These are phyloP conservation scores for Papilio polyxenes DNA, from an alignment of 1,140 invertebrate genomes.

Conservation along the genomic window DNA sequence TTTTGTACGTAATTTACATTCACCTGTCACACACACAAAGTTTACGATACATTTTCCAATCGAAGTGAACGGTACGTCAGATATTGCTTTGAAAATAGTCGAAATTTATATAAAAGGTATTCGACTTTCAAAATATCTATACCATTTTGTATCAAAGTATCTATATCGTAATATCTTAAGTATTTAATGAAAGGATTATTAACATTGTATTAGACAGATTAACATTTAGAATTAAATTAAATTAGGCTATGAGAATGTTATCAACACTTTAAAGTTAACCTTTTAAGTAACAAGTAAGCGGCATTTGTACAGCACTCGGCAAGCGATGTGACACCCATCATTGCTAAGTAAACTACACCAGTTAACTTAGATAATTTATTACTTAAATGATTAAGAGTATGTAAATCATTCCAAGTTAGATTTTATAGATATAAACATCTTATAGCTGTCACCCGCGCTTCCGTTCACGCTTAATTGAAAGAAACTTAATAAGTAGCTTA, in stretches of 20 bases:
- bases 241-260: conserved; percentile 10
- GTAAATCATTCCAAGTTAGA: not conserved
- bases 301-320: not conserved
- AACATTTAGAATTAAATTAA: conserved; percentile 10
- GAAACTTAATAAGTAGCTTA: too few relatives aligned
- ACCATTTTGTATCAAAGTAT: too few relatives aligned
- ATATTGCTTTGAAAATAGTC: too few relatives aligned
- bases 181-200: not conserved
- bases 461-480: too few relatives aligned
- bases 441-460: too few relatives aligned
- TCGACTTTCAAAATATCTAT: too few relatives aligned
- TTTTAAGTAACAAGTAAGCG: conserved; percentile 13
- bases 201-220: not conserved
- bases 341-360: not conserved
- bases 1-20: too few relatives aligned
- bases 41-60: too few relatives aligned
- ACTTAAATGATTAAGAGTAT: not conserved
- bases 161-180: too few relatives aligned
- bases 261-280: conserved; percentile 11
- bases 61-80: too few relatives aligned
- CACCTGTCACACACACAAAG: too few relatives aligned
- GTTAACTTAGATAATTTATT: not conserved
- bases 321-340: not conserved
- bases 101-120: too few relatives aligned
- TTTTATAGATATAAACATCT: not conserved